Evolutionary conservation across 2,113 vertebrate species (phyloP).

Genomic region (Andinoacara biseriatus): DNA sequence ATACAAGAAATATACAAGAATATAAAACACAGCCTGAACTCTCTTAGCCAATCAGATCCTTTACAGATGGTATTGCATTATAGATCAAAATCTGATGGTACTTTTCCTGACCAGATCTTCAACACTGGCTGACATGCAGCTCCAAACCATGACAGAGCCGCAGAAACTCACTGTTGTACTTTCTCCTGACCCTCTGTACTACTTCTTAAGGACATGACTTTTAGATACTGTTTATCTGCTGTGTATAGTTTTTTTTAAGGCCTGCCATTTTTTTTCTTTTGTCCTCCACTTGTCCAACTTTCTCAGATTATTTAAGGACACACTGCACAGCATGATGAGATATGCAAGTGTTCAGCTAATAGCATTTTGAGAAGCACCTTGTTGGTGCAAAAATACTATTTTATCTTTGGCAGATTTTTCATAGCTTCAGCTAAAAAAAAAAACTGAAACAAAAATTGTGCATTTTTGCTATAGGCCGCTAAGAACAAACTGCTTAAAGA

Average conservation of each 20-base stretch:
- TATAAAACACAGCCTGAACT: neutral
- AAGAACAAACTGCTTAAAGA: neutral
- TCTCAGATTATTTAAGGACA: neutral
- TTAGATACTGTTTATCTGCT: neutral
- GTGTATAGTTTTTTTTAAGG: neutral
- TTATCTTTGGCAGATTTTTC: neutral
- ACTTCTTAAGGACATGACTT: no score
- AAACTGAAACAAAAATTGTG: neutral
- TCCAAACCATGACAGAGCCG: no score
- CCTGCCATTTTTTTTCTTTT: neutral
- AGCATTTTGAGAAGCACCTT: no score
- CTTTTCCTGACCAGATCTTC: no score
- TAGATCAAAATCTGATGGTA: no score
- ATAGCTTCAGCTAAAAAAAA: neutral
- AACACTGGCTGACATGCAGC: no score
- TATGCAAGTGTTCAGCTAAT: neutral
- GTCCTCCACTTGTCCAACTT: neutral
- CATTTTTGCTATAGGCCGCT: neutral
- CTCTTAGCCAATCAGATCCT: no score
- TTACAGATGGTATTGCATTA: no score
- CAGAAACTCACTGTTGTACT: no score
- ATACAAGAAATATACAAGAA: no score
- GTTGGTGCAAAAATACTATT: neutral
- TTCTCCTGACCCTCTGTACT: no score
- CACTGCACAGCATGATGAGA: neutral